phyloP scores from a whole-genome alignment of 2,113 vertebrate species.

The Perca fluviatilis region DNA sequence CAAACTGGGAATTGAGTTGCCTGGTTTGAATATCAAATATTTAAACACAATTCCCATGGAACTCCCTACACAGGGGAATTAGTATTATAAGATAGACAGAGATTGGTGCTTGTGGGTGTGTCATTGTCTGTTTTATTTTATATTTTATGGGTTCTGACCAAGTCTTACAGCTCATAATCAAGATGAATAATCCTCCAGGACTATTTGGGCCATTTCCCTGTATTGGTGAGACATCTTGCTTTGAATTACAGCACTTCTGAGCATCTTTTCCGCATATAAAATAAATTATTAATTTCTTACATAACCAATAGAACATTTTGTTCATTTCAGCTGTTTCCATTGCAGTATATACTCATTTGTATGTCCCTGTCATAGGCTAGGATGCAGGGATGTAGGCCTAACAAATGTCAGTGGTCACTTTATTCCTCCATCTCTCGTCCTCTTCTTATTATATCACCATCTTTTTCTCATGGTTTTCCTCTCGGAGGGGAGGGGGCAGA shows the following conservation, averaged over 20 bases:
- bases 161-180: conserved; percentile 19
- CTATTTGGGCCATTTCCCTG: background rate
- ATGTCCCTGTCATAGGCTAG: background rate
- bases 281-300: conserved; percentile 80
- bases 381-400: conserved; percentile 11
- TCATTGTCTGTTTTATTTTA: conserved; percentile 8
- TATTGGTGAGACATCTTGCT: background rate
- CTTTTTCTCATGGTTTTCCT: conserved; percentile 62
- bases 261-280: conserved; percentile 58
- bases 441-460: conserved; percentile 63
- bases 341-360: background rate
- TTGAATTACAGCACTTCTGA: conserved; percentile 42
- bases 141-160: conserved; percentile 27
- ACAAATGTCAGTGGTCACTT: conserved; percentile 32
- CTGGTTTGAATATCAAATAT: conserved; percentile 35
- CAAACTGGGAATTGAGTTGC: background rate
- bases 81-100: conserved; percentile 12
- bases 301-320: conserved; percentile 69
- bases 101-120: conserved; percentile 16
- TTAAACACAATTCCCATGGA: conserved; percentile 20
- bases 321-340: conserved; percentile 39
- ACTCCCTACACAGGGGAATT: background rate
- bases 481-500: conserved; percentile 67
- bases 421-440: conserved; percentile 18
- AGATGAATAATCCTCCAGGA: background rate